These are phyloP conservation scores for Meteorus colon DNA, from an alignment of 2,888 invertebrate genomes.

Conservation along the genomic window DNA sequence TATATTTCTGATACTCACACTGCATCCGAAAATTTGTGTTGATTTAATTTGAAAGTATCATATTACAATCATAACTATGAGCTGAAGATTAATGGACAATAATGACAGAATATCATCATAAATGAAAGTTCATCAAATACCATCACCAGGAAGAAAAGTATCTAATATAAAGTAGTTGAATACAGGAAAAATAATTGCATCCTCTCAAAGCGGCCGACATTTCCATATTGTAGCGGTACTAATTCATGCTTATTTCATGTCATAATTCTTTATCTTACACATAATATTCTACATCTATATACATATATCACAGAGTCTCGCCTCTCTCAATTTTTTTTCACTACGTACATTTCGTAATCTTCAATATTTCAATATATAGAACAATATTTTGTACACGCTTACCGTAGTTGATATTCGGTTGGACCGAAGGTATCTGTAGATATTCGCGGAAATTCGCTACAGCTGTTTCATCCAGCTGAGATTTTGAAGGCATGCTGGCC, in stretches of 20 bases:
- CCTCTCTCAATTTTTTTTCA: constrained; percentile 12
- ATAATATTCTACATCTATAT: neutral
- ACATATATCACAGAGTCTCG: neutral
- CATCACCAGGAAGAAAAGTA: neutral
- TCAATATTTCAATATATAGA: neutral
- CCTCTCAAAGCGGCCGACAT: constrained; percentile 55
- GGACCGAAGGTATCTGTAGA: constrained; percentile 89
- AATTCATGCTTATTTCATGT: constrained; percentile 31
- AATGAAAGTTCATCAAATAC: neutral
- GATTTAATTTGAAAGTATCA: neutral
- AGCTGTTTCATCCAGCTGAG: constrained; percentile 74
- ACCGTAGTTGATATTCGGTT: constrained; percentile 92
- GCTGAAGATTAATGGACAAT: neutral
- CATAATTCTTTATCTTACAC: constrained; percentile 8
- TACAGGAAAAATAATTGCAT: constrained; percentile 55
- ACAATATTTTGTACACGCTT: constrained; percentile 64
- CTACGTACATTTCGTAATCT: neutral
- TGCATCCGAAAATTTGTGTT: constrained; percentile 47
- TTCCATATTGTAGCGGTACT: constrained; percentile 45
- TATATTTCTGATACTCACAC: constrained; percentile 62
- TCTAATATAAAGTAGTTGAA: neutral
- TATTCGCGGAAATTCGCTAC: constrained; percentile 89
- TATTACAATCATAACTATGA: neutral
- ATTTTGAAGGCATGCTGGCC: constrained; percentile 54
- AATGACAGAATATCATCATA: neutral